Evolutionary conservation across 92 coral and sea anemone genomes (phyloP).

Genomic region (Bergia puertoricense): DNA sequence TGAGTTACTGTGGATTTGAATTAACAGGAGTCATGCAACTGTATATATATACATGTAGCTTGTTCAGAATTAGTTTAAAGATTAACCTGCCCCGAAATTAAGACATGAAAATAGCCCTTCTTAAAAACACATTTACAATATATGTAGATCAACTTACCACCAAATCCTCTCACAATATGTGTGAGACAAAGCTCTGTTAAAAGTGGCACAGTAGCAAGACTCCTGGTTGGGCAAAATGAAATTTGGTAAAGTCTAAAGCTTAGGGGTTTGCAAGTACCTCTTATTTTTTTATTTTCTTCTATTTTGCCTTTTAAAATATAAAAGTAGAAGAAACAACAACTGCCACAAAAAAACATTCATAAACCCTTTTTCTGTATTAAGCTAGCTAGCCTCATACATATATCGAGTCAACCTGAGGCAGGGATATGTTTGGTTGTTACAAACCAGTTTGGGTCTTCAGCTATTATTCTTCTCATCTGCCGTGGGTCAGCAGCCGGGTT

Average conservation of each 20-base stretch:
- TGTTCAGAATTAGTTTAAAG: too few species aligned
- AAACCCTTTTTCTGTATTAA: too few species aligned
- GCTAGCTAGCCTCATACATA: not conserved
- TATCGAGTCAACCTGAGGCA: not conserved
- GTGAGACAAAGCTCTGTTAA: slow-evolving; percentile 95
- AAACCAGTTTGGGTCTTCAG: slow-evolving; percentile 98
- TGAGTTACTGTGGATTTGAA: too few species aligned
- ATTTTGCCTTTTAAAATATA: too few species aligned
- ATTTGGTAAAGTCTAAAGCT: not conserved
- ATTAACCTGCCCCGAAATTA: not conserved
- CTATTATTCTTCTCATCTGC: slow-evolving; percentile 97
- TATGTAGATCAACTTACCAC: slow-evolving; percentile 62
- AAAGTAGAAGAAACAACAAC: too few species aligned
- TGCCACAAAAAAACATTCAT: too few species aligned
- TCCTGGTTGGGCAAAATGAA: slow-evolving; percentile 58
- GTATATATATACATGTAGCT: too few species aligned
- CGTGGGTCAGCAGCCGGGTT: slow-evolving; percentile 98
- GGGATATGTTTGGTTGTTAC: not conserved
- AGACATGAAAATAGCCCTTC: not conserved
- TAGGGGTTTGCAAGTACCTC: not conserved
- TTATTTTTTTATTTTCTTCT: too few species aligned
- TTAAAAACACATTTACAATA: not conserved
- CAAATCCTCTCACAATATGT: slow-evolving; percentile 85
- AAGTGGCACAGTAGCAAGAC: slow-evolving; percentile 96
- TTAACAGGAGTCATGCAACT: too few species aligned